A percentile compares a stretch with the other conserved stretches of the same genome.
These are phyloP conservation scores for Daphoenositta chrysoptera DNA, from an alignment of 2,113 vertebrate species.

Conservation along the genomic window DNA sequence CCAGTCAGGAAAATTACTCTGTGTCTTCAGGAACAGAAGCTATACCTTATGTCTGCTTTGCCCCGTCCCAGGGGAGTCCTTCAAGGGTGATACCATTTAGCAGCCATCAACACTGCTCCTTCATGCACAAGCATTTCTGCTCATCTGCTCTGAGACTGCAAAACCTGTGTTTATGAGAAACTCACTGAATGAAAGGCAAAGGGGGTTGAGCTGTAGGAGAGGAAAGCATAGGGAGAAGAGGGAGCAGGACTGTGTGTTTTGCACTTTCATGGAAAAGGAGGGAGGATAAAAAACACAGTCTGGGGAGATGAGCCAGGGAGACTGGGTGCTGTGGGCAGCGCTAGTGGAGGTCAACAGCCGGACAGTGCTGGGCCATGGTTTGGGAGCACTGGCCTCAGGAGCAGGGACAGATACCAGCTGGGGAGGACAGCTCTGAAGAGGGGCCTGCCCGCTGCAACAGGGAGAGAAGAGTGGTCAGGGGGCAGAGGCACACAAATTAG, in stretches of 20 bases:
- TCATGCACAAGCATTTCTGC: neutral
- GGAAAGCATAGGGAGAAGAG: neutral
- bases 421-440: neutral
- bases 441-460: neutral
- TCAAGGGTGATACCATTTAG: neutral
- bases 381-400: neutral
- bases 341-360: neutral
- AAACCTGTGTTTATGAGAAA: neutral
- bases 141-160: neutral
- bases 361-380: fast-evolving
- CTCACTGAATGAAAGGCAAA: neutral
- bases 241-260: neutral
- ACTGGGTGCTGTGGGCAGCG: neutral
- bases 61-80: neutral
- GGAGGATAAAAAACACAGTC: neutral
- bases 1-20: neutral
- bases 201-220: neutral
- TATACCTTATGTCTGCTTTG: neutral
- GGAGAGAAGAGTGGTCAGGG: neutral
- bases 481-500: neutral
- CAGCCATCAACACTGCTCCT: fast-evolving
- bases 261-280: neutral
- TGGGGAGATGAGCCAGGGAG: neutral
- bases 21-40: neutral
- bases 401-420: neutral